Percentiles rank a stretch among this genome's conserved stretches.
Evolutionary conservation across 2,797 vertebrate genomes (phyloP).

Genomic region (Falco rusticolus): DNA sequence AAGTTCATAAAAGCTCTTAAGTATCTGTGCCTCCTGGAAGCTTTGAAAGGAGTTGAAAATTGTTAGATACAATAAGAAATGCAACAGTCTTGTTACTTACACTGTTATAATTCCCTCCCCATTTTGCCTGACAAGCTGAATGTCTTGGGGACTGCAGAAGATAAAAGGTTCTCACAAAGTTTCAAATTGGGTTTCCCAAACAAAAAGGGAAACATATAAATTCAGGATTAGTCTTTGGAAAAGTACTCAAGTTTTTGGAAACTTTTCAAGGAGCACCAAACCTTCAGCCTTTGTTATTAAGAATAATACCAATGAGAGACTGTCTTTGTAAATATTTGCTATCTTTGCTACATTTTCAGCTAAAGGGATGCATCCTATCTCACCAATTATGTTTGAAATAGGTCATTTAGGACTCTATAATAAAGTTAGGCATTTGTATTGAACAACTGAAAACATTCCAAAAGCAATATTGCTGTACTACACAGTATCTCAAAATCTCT

Average conservation of each 20-base stretch:
- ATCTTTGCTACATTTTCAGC: background rate
- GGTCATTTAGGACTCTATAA: background rate
- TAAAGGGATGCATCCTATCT: background rate
- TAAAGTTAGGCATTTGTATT: constrained; percentile 14
- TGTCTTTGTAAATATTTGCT: background rate
- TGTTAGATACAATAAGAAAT: background rate
- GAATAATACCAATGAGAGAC: background rate
- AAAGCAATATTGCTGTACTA: background rate
- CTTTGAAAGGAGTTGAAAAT: background rate
- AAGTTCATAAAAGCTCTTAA: background rate
- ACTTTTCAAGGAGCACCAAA: background rate
- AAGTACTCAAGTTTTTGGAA: background rate
- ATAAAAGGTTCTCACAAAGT: background rate
- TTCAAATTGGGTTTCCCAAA: background rate
- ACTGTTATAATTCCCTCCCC: background rate
- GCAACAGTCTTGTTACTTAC: background rate
- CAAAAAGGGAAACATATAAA: background rate
- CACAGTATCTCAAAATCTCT: constrained; percentile 10
- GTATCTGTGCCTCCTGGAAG: background rate
- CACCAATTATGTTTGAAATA: background rate
- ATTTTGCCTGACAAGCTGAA: background rate
- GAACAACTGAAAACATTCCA: constrained; percentile 1
- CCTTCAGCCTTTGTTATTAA: background rate
- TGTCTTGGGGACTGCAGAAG: background rate
- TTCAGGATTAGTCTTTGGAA: background rate